phyloP scores from a whole-genome alignment of 2,113 vertebrate species.

The Oreochromis aureus region DNA sequence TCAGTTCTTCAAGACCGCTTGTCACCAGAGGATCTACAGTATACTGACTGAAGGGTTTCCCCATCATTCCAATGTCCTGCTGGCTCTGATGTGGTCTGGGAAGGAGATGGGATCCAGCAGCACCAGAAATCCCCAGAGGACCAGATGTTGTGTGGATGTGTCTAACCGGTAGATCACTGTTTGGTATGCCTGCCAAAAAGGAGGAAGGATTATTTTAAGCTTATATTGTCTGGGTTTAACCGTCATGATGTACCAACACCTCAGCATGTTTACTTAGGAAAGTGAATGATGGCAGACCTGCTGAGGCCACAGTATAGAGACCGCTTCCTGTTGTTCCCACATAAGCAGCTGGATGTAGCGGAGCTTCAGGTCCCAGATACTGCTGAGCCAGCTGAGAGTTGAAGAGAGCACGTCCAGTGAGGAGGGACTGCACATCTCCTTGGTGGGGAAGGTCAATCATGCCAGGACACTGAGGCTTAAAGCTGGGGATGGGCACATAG shows the following conservation, averaged over 20 bases:
- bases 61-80: constrained; percentile 62
- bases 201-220: not conserved
- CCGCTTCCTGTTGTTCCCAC: constrained; percentile 45
- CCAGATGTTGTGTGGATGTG: constrained; percentile 54
- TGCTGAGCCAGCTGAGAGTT: constrained; percentile 69
- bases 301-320: constrained; percentile 57
- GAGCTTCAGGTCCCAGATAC: constrained; percentile 62
- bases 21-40: constrained; percentile 61
- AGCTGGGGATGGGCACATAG: constrained; percentile 50
- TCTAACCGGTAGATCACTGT: constrained; percentile 40
- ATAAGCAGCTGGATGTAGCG: constrained; percentile 61
- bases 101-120: constrained; percentile 47
- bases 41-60: constrained; percentile 63
- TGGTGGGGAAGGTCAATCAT: constrained; percentile 39
- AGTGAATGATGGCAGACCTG: constrained; percentile 18
- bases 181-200: constrained; percentile 33
- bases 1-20: constrained; percentile 60
- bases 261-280: not conserved
- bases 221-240: not conserved
- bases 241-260: not conserved
- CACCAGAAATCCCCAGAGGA: constrained; percentile 55
- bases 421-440: constrained; percentile 59
- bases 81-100: constrained; percentile 55
- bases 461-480: constrained; percentile 45
- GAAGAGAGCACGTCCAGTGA: constrained; percentile 62